Evolutionary conservation across 1,140 invertebrate species (phyloP).

Genomic region (Drosophila micromelanica): DNA sequence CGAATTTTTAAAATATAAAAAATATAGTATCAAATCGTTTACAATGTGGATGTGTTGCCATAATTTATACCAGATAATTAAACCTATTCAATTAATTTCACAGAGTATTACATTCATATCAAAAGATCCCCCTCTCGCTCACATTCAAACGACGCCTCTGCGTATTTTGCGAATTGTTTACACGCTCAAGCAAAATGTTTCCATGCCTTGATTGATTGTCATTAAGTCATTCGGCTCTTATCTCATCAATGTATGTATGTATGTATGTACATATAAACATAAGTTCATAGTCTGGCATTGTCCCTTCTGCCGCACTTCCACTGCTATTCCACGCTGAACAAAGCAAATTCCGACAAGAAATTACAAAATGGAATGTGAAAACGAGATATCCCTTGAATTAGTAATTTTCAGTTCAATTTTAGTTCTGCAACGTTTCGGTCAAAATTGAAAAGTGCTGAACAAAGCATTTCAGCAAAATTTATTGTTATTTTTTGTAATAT

Average conservation of each 20-base stretch:
- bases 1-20: no score
- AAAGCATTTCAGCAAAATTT: slow-evolving; percentile 1
- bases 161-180: slow-evolving; percentile 38
- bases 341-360: slow-evolving; percentile 49
- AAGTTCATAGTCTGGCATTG: slow-evolving; percentile 40
- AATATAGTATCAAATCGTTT: no score
- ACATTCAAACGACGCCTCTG: slow-evolving; percentile 7
- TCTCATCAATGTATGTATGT: slow-evolving; percentile 17
- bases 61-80: no score
- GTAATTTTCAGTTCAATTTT: slow-evolving; percentile 48
- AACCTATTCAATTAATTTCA: no score
- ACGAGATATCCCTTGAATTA: slow-evolving; percentile 28
- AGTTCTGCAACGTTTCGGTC: slow-evolving; percentile 50
- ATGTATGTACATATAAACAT: slow-evolving; percentile 2
- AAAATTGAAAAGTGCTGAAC: slow-evolving; percentile 22
- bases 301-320: slow-evolving; percentile 16
- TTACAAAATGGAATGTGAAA: slow-evolving; percentile 54
- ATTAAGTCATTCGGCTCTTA: slow-evolving; percentile 8
- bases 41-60: no score
- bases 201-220: slow-evolving; percentile 51
- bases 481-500: slow-evolving; percentile 8
- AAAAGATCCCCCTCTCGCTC: no score
- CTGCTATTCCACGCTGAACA: slow-evolving; percentile 24
- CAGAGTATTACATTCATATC: no score
- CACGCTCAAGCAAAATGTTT: slow-evolving; percentile 31